phyloP scores from a whole-genome alignment of 2,888 invertebrate genomes.

The Dolichomitus sp. region DNA sequence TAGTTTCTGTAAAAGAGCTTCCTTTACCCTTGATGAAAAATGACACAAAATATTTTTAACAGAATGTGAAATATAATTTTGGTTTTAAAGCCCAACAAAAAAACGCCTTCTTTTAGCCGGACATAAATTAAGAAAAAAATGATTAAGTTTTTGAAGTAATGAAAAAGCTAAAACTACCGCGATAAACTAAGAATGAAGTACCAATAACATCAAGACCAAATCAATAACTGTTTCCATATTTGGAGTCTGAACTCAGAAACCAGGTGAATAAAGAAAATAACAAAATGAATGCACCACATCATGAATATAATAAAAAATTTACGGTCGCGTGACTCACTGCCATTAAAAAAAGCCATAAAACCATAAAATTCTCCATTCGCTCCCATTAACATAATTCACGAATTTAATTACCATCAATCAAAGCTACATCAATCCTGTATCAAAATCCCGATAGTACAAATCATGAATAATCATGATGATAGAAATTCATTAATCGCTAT shows the following conservation, averaged over 20 bases:
- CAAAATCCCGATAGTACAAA: conserved; percentile 12
- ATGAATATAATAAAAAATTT: background rate
- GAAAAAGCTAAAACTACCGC: no score
- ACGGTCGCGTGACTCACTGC: background rate
- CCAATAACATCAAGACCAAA: background rate
- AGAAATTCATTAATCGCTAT: conserved; percentile 50
- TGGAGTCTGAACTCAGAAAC: background rate
- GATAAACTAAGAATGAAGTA: no score
- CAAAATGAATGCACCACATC: background rate
- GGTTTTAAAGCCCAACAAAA: no score
- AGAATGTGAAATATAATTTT: no score
- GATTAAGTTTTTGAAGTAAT: no score
- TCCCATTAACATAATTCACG: background rate
- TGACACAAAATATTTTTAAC: no score
- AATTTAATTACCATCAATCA: background rate
- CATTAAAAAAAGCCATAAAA: background rate
- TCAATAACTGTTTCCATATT: background rate
- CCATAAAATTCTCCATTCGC: background rate
- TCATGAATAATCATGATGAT: conserved; percentile 48
- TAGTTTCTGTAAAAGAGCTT: no score
- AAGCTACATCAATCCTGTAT: background rate
- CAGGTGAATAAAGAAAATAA: background rate
- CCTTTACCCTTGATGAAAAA: no score
- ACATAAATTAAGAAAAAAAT: no score
- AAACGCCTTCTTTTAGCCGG: no score